Evolutionary conservation across 1,140 invertebrate species (phyloP).

Genomic region (Trissolcus basalis): DNA sequence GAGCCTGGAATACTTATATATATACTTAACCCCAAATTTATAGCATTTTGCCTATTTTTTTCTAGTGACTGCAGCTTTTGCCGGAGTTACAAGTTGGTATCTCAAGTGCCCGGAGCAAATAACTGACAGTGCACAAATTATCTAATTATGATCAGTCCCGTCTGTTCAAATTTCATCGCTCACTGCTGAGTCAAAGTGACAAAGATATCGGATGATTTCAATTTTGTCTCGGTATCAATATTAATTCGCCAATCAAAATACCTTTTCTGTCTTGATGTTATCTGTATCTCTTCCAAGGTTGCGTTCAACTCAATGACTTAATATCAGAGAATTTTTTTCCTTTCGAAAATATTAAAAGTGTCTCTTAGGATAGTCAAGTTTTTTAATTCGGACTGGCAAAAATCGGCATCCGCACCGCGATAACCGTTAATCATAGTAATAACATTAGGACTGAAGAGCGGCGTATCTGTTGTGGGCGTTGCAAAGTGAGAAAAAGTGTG

Average conservation of each 20-base stretch:
- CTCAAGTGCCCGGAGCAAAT: constrained; percentile 6
- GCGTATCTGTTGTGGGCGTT: constrained; percentile 32
- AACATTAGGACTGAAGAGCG: constrained; percentile 31
- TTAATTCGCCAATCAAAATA: too few relatives aligned
- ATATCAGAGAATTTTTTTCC: too few relatives aligned
- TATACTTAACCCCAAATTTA: constrained; percentile 46
- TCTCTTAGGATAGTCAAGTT: too few relatives aligned
- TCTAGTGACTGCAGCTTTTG: constrained; percentile 43
- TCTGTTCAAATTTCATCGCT: too few relatives aligned
- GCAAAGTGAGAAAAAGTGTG: constrained; percentile 53
- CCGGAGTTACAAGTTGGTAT: constrained; percentile 15
- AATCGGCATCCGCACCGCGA: not conserved
- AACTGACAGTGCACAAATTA: not conserved
- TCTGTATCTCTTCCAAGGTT: too few relatives aligned
- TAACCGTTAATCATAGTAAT: constrained; percentile 32
- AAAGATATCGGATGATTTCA: too few relatives aligned
- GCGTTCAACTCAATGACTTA: too few relatives aligned
- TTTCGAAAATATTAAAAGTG: too few relatives aligned
- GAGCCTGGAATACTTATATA: constrained; percentile 40
- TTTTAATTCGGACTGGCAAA: not conserved
- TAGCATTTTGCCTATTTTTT: constrained; percentile 38
- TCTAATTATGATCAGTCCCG: too few relatives aligned
- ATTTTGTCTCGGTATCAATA: too few relatives aligned
- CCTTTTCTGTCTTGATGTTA: too few relatives aligned
- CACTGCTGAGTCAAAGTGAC: too few relatives aligned